These are phyloP conservation scores for Drosophila mimetica DNA, from an alignment of 2,888 invertebrate genomes.

Conservation along the genomic window DNA sequence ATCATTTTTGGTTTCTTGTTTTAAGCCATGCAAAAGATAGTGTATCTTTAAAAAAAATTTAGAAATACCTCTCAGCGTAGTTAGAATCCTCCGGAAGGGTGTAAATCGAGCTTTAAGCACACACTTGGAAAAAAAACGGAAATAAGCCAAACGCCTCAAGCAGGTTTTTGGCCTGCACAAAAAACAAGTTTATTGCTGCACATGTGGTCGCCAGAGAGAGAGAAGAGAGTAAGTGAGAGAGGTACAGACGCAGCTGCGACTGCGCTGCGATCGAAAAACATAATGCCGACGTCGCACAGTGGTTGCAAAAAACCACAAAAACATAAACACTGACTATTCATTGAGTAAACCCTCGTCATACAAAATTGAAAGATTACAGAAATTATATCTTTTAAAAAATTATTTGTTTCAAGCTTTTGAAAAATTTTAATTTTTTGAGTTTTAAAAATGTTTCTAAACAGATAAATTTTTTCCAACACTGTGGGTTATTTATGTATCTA, in stretches of 20 bases:
- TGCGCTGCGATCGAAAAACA: conserved; percentile 32
- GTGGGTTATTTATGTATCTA: too few species aligned
- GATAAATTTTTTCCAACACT: too few species aligned
- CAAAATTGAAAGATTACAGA: too few species aligned
- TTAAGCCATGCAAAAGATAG: neutral
- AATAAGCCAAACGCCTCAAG: conserved; percentile 47
- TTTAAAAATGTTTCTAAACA: too few species aligned
- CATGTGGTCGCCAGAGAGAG: conserved; percentile 49
- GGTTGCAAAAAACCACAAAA: neutral
- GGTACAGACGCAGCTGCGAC: conserved; percentile 24
- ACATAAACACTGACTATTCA: too few species aligned
- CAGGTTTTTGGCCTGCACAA: conserved; percentile 56
- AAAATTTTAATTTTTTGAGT: too few species aligned
- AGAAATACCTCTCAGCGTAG: neutral
- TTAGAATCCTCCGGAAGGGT: neutral
- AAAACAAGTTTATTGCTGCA: conserved; percentile 74
- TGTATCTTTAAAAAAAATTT: neutral
- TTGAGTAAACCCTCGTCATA: too few species aligned
- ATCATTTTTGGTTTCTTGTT: neutral
- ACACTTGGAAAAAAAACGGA: conserved; percentile 28
- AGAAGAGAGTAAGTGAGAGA: conserved; percentile 3
- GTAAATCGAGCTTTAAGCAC: conserved; percentile 34
- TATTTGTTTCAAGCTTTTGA: too few species aligned
- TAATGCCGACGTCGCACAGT: conserved; percentile 44
- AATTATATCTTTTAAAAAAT: too few species aligned